These are phyloP conservation scores for Andrena bucephala DNA, from an alignment of 2,888 invertebrate genomes.

Conservation along the genomic window DNA sequence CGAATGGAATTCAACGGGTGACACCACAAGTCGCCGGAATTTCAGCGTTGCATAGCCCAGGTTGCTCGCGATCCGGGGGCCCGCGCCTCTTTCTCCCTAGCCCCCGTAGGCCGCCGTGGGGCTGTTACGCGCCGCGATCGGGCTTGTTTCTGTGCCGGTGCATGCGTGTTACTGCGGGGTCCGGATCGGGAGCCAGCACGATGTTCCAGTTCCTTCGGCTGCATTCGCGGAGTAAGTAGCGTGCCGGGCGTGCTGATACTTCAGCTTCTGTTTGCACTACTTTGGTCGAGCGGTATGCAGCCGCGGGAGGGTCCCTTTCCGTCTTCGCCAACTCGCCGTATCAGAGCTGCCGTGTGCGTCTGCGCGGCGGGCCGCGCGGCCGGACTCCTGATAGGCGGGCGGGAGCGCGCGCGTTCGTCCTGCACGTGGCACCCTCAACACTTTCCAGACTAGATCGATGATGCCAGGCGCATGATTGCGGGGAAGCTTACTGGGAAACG, in stretches of 20 bases:
- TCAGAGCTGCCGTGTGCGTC: background rate
- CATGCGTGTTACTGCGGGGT: conserved; percentile 54
- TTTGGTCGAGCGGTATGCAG: conserved; percentile 69
- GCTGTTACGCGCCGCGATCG: conserved; percentile 56
- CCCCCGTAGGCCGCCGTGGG: conserved; percentile 4
- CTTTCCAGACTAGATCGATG: background rate
- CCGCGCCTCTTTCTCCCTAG: conserved; percentile 58
- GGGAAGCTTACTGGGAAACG: no score
- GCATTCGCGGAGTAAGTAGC: conserved; percentile 75
- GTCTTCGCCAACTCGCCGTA: conserved; percentile 11
- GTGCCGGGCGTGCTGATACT: conserved; percentile 75
- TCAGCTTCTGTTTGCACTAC: conserved; percentile 77
- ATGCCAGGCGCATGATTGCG: background rate
- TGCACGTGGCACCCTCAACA: background rate
- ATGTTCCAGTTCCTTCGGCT: conserved; percentile 74
- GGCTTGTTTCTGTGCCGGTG: conserved; percentile 60
- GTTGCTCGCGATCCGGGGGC: conserved; percentile 70
- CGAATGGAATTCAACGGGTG: conserved; percentile 72
- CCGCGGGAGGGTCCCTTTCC: conserved; percentile 44
- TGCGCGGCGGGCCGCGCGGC: background rate
- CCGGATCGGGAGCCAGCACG: conserved; percentile 61
- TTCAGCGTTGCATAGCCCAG: conserved; percentile 75
- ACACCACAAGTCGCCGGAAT: conserved; percentile 77
- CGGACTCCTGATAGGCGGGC: background rate
- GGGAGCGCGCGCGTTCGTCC: background rate